Evolutionary conservation across 2,113 vertebrate species (phyloP), one percentile per base, ranked within the genome.

Genomic region (Hippocampus comes): DNA sequence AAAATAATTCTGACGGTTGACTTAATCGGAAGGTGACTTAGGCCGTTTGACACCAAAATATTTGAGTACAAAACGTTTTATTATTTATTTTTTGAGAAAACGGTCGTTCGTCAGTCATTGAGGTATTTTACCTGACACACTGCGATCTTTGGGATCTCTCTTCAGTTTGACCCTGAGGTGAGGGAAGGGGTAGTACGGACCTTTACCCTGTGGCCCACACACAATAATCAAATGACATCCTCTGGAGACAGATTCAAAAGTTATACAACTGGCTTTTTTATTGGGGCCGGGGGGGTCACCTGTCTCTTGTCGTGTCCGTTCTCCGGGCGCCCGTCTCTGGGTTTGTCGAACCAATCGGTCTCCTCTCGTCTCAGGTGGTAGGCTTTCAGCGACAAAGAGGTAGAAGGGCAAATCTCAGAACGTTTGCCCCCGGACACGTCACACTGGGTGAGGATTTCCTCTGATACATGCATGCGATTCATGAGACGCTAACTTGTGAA

Each of bases 331-430:
- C 92, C 93, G 6, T 98, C 97, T 73, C 95, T 93, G 70, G 97
- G 97, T 85, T 99, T 98, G 88, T 98, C 96, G 91, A 97, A 99
- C 97, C 97, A 99, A 90, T 99, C 96, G 9, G 96, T 96, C 90
- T 98, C 97, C 80, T 99, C 97, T 73, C 90, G 95, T 71, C 95
- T 95, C 61, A 98, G 94, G 69, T 98, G 97, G 83, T 99, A 99
- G 68, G 96, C 97, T 99, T 38, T 97, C 89, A 69, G 90, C 91
- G 87, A 96, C 91, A 95, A 95, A 81, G 68, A 84, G 67, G 81
- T 56, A 91, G 93, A 85, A 87, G 90, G 83, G 93, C 76, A 38
- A 38, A 38, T 89, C 78, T n/a, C 17, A 79, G 23, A 73, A 65
- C 12, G 3, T 25, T 77, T 75, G 70, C 87, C 34, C 87, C 43